Evolutionary conservation across 2,113 vertebrate species (phyloP), one percentile per base, ranked within the genome.

Genomic region (Micronisus gabar): DNA sequence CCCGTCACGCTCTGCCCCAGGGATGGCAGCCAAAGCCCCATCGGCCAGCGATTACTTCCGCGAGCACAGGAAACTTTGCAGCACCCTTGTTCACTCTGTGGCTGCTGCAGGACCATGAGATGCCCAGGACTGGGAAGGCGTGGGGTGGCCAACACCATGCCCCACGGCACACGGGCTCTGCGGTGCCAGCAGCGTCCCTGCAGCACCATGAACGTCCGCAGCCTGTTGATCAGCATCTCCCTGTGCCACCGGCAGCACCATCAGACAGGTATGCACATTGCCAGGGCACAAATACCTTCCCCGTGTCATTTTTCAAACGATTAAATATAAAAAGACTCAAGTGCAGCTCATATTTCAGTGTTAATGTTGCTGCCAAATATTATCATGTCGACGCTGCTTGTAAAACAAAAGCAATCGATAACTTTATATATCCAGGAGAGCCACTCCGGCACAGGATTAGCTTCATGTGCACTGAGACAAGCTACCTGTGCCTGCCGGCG

Each of bases 301-400:
- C 72, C 6, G 5, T 2, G 50, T 94, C 86, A 22, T 93, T 95
- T 93, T 94, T 97, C 95, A 95, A 66, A 58, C 36, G 18, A 88
- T 93, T 95, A 93, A 94, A 88, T 85, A 81, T 63, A 79, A 95
- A 91, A 87, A 63, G 82, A 13, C 82, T 74, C 92, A 50, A 81
- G 94, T 19, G 38, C 85, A 9, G 93, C 75, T 97, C 94, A 3
- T 81, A 23, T 96, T 97, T 98, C 97, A 96, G 85, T 3, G 30
- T 82, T 91, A 90, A 88, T 78, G 96, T 81, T 47, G 67, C 97
- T 95, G 96, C 97, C 97, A 97, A 94, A 86, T 36, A 89, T 81
- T 63, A 96, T 89, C 93, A 13, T n/a, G 12, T 53, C 34, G 52
- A 61, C 8, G 10, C 5, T 30, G 34, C 66, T 43, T 47, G 94